Evolutionary conservation across 2,888 invertebrate genomes (phyloP).

Genomic region (Lasioglossum marginatum): DNA sequence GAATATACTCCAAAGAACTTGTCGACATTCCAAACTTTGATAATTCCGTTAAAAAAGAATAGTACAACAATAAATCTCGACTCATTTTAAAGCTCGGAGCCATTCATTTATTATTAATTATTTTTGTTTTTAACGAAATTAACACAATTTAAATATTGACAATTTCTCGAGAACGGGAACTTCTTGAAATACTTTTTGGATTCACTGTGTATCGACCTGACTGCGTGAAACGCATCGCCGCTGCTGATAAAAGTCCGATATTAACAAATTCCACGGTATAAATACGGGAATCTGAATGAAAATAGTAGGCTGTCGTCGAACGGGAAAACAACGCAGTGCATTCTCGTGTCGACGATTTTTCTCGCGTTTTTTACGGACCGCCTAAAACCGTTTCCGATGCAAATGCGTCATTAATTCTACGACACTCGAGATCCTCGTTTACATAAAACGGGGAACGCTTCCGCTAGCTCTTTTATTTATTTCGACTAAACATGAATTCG

Average conservation of each 20-base stretch:
- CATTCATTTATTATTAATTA: background rate
- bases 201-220: background rate
- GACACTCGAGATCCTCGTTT: background rate
- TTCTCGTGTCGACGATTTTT: constrained; percentile 37
- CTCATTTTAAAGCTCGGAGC: background rate
- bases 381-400: constrained; percentile 39
- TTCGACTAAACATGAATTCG: constrained; percentile 7
- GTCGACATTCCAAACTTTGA: background rate
- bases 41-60: background rate
- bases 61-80: background rate
- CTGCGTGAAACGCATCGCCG: background rate
- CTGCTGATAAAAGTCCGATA: constrained; percentile 21
- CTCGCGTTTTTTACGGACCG: constrained; percentile 31
- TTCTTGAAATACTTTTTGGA: background rate
- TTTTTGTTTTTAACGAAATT: background rate
- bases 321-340: constrained; percentile 35
- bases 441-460: background rate
- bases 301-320: constrained; percentile 26
- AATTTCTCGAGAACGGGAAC: too few relatives aligned
- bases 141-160: too few relatives aligned
- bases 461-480: background rate
- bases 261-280: constrained; percentile 36
- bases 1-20: background rate
- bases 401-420: constrained; percentile 53
- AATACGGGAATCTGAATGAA: constrained; percentile 42